A percentile compares a stretch with the other conserved stretches of the same genome.
Evolutionary conservation across 1,140 invertebrate genomes (phyloP).

Genomic region (Oedothorax gibbosus): DNA sequence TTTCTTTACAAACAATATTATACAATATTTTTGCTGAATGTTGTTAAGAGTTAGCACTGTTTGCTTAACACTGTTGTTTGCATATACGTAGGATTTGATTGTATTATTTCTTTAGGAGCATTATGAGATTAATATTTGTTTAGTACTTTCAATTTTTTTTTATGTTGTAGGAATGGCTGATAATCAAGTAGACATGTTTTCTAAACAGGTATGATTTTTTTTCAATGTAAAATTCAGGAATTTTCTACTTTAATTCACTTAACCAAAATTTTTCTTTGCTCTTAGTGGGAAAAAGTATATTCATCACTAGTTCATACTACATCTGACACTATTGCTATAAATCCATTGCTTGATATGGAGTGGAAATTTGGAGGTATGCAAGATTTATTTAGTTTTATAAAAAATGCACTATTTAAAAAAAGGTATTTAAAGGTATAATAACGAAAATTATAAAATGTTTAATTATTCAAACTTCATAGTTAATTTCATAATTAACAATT

Average conservation of each 20-base stretch:
- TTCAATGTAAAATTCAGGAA: neutral
- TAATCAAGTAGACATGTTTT: slow-evolving; percentile 39
- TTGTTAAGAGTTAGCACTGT: too few relatives aligned
- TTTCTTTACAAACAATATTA: too few relatives aligned
- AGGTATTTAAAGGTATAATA: neutral
- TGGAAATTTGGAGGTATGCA: slow-evolving; percentile 62
- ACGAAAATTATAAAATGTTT: neutral
- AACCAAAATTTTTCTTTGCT: slow-evolving; percentile 4
- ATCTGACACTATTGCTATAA: slow-evolving; percentile 32
- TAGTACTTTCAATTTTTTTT: too few relatives aligned
- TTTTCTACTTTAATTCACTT: neutral
- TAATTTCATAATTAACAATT: neutral
- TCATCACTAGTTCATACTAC: slow-evolving; percentile 34
- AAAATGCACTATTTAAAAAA: neutral
- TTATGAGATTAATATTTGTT: neutral
- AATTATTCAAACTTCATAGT: neutral
- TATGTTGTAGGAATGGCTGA: slow-evolving; percentile 32
- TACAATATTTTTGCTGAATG: too few relatives aligned
- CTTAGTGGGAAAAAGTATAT: slow-evolving; percentile 51
- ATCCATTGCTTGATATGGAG: slow-evolving; percentile 60
- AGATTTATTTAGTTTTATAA: neutral
- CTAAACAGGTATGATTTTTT: slow-evolving; percentile 24
- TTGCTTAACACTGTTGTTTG: too few relatives aligned
- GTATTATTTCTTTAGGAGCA: neutral
- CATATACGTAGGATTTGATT: neutral